These are phyloP conservation scores for Drosophila tanythrix DNA, from an alignment of 2,888 invertebrate species.

Conservation along the genomic window DNA sequence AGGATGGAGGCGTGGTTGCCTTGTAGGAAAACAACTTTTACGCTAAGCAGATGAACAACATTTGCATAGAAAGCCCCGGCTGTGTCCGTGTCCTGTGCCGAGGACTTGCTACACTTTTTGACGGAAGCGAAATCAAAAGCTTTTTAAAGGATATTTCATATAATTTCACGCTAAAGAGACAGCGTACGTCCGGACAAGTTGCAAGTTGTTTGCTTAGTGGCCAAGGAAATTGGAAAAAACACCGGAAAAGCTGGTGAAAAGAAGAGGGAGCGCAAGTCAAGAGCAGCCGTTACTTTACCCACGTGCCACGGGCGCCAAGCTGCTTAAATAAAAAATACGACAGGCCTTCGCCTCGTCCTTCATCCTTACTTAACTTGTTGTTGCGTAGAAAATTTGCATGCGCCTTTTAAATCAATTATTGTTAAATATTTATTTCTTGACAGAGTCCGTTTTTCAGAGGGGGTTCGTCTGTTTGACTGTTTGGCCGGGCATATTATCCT, in stretches of 20 bases:
- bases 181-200: slow-evolving; percentile 37
- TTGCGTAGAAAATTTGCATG: slow-evolving; percentile 65
- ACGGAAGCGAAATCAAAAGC: slow-evolving; percentile 69
- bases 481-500: slow-evolving; percentile 67
- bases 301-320: slow-evolving; percentile 68
- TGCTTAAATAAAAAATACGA: slow-evolving; percentile 60
- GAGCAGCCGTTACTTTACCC: slow-evolving; percentile 76
- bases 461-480: slow-evolving; percentile 20
- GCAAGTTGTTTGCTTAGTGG: slow-evolving; percentile 67
- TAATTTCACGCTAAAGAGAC: slow-evolving; percentile 70
- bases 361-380: slow-evolving; percentile 25
- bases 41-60: slow-evolving; percentile 77
- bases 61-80: slow-evolving; percentile 65
- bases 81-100: slow-evolving; percentile 3
- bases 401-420: slow-evolving; percentile 81
- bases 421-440: slow-evolving; percentile 79
- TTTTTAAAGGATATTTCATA: slow-evolving; percentile 79
- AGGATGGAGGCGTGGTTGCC: slow-evolving; percentile 15
- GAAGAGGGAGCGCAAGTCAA: slow-evolving; percentile 35
- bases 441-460: slow-evolving; percentile 69
- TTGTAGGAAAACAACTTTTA: slow-evolving; percentile 77
- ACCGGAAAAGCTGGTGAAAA: slow-evolving; percentile 31
- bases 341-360: slow-evolving; percentile 21
- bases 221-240: slow-evolving; percentile 64
- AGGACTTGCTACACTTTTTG: slow-evolving; percentile 22